Evolutionary conservation across 1,140 invertebrate genomes (phyloP).

Genomic region (Phocides pigmalion): DNA sequence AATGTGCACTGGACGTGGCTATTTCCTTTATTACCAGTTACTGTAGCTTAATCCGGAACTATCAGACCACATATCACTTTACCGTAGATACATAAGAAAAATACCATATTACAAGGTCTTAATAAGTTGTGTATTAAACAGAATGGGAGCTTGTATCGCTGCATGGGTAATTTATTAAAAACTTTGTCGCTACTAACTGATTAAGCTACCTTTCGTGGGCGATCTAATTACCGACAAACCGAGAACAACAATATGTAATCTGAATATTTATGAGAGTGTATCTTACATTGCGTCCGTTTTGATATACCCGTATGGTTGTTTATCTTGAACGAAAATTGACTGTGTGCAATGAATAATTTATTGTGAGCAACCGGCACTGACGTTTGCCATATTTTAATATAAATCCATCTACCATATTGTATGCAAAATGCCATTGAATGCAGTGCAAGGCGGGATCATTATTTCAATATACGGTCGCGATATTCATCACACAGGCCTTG

Average conservation of each 20-base stretch:
- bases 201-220: conserved; percentile 79
- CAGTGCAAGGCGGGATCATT: conserved; percentile 81
- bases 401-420: conserved; percentile 82
- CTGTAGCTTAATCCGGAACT: too few species aligned
- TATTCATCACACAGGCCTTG: conserved; percentile 75
- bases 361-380: conserved; percentile 78
- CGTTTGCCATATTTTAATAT: conserved; percentile 83
- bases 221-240: conserved; percentile 82
- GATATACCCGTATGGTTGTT: conserved; percentile 71
- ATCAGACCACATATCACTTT: too few species aligned
- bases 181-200: conserved; percentile 74
- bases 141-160: conserved; percentile 42
- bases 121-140: conserved; percentile 59
- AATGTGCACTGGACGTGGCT: too few species aligned
- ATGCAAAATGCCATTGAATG: conserved; percentile 83
- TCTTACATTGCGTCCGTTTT: conserved; percentile 72
- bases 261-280: conserved; percentile 78
- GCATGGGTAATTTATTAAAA: conserved; percentile 69
- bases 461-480: conserved; percentile 78
- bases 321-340: conserved; percentile 81
- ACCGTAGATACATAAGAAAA: background rate
- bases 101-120: conserved; percentile 38
- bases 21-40: too few species aligned
- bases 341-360: conserved; percentile 82
- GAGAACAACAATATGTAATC: conserved; percentile 81